Base-by-base conservation (phyloP, 37 sponge, comb jelly and placozoan genomes). In the Mnemiopsis leidyi region DNA sequence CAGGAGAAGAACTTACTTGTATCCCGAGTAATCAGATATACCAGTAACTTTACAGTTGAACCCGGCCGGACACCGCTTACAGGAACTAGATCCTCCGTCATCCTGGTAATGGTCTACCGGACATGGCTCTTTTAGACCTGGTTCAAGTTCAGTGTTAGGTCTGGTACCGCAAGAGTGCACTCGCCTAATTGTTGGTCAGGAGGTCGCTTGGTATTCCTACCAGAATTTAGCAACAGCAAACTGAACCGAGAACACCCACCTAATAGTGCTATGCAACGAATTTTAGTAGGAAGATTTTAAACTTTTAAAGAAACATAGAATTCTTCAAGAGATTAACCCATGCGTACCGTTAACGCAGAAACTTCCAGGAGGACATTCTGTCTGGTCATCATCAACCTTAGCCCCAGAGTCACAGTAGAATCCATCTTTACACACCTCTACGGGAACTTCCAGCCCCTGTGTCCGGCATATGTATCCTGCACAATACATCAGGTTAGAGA, bases 91-190 rank as follows among this genome's bases (percentile, higher is more conserved):
- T 21, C 93, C 93, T 3, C 7, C 76, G 21, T 26, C 29, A 32
- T 90, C 39, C 69, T 94, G 94, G 48, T 94, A 94, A 20, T 92
- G 32, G 30, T 92, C 92, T 9, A 92, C 92, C 93, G 48, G 40
- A 69, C 94, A 94, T 1, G 69, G 36, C 30, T 9, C 29, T 34
- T 69, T 69, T 34, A 92, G 23, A 20, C 82, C 82, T 79, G 82
- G 5, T n/a, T n/a, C n/a, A n/a, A n/a, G n/a, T n/a, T n/a, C n/a
- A 67, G 68, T 67, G 13, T 67, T 13, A 20, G 68, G 68, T 21
- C 13, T 67, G 68, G 20, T 67, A 13, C 20, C 68, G 68, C 18
- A 20, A 67, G 68, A 20, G 68, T 67, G 20, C 68, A 20, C 20
- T 67, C 18, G 68, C 68, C 68, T 67, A 21, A 13, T 67, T 67